Evolutionary conservation across 2,888 invertebrate species (phyloP).

Genomic region (Metellina segmentata): DNA sequence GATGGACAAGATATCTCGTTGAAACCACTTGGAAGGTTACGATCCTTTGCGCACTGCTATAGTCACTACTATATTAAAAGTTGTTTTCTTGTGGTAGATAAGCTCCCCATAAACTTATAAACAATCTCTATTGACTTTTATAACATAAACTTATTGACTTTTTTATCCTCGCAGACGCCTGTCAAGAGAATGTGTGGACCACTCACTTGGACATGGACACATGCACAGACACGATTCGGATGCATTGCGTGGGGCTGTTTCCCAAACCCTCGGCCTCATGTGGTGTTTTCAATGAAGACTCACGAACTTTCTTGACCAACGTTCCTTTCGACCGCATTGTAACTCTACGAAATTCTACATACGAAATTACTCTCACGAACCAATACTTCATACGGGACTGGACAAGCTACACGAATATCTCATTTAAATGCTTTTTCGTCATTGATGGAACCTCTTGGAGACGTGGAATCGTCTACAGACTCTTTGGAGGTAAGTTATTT

Average conservation of each 20-base stretch:
- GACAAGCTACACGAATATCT: slow-evolving; percentile 76
- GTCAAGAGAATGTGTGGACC: slow-evolving; percentile 78
- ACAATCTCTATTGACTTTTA: no score
- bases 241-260: slow-evolving; percentile 78
- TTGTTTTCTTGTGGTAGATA: no score
- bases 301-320: slow-evolving; percentile 62
- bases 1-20: no score
- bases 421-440: slow-evolving; percentile 77
- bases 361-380: slow-evolving; percentile 76
- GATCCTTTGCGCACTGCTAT: no score
- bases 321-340: slow-evolving; percentile 77
- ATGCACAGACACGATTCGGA: slow-evolving; percentile 77
- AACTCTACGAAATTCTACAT: slow-evolving; percentile 76
- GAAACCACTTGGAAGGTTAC: no score
- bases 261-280: slow-evolving; percentile 78
- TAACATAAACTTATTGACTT: background rate
- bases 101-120: no score
- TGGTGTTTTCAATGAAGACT: slow-evolving; percentile 77
- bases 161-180: slow-evolving; percentile 75
- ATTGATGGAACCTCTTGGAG: slow-evolving; percentile 78
- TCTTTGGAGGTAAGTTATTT: slow-evolving; percentile 76
- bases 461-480: slow-evolving; percentile 76
- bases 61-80: no score
- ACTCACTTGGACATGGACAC: slow-evolving; percentile 77
- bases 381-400: slow-evolving; percentile 76